Base-by-base conservation (phyloP, 1,140 invertebrate genomes). In the Drosophila quadrilineata region DNA sequence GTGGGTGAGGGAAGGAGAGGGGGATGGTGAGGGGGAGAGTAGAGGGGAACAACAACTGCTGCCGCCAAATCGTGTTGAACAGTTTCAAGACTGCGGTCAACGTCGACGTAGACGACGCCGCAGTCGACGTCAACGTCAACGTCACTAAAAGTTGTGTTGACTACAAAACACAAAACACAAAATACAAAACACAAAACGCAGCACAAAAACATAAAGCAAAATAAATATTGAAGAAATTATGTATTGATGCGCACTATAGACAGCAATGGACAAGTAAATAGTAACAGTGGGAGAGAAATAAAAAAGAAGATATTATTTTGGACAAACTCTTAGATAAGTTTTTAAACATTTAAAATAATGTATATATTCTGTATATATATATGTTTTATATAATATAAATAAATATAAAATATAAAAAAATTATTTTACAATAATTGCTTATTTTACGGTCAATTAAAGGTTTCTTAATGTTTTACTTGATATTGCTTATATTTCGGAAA, bases 171-270 rank as follows among this genome's bases (percentile, higher is more conserved):
- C 45, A 54, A 41, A 75, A 71, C 40, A 68, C 43, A n/a, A n/a
- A n/a, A n/a, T n/a, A n/a, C 58, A 64, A 71, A 82, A 71, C 38
- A 65, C 59, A 79, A 48, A 62, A 75, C 29, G n/a, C n/a, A n/a
- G n/a, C n/a, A n/a, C n/a, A n/a, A 59, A 80, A 80, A 72, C 71
- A 71, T 59, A 41, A 56, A 66, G 58, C 52, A 29, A 69, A 63
- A 76, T 45, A 76, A 84, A 82, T 85, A 84, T 77, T 85, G 70
- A 85, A 74, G 40, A 64, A 84, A 67, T 82, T 73, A 84, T 82
- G 59, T 84, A 84, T 84, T 82, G 79, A 82, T 84, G 77, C 57
- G 52, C 35, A 2, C 1, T 2, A 76, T 64, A 82, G 8, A 76
- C 69, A 82, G 8, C 10, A 12, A 8, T 3, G 46, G 41, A 0